Percentiles rank a stretch among this genome's conserved stretches.
Conservation (phyloP, 2,888 invertebrate genomes). For the Trachelus tabidus region DNA sequence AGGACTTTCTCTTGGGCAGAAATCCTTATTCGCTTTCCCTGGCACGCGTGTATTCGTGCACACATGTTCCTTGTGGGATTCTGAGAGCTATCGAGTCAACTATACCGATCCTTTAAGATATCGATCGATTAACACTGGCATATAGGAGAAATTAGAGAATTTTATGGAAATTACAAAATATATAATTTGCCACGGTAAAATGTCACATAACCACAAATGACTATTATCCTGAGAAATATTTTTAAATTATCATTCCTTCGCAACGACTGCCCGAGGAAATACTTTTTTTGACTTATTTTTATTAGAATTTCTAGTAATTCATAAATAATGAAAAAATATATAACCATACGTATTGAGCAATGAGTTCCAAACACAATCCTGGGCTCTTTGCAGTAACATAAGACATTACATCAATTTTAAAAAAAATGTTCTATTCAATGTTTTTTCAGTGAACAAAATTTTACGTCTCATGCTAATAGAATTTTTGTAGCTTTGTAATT, state of each 20-base stretch:
- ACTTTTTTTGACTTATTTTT: background rate
- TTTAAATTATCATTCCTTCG: background rate
- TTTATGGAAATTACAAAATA: background rate
- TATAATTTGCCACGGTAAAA: background rate
- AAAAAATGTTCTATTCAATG: background rate
- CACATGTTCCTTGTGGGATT: background rate
- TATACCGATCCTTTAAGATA: background rate
- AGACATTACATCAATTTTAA: background rate
- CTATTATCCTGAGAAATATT: background rate
- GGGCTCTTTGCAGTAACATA: background rate
- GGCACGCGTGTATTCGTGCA: constrained; percentile 30
- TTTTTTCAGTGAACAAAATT: background rate
- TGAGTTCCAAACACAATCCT: background rate
- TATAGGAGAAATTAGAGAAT: background rate
- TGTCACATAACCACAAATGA: background rate
- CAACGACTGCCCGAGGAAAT: background rate
- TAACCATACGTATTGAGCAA: background rate
- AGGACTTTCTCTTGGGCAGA: constrained; percentile 54
- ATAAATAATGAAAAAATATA: background rate
- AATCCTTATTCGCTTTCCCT: constrained; percentile 57
- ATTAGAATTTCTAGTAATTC: background rate
- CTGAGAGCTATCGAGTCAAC: background rate
- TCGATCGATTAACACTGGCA: background rate
- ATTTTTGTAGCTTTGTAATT: background rate
- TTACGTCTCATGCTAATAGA: background rate